Evolutionary conservation across 2,797 vertebrate species (phyloP).

Genomic region (Rhynchonycteris naso): DNA sequence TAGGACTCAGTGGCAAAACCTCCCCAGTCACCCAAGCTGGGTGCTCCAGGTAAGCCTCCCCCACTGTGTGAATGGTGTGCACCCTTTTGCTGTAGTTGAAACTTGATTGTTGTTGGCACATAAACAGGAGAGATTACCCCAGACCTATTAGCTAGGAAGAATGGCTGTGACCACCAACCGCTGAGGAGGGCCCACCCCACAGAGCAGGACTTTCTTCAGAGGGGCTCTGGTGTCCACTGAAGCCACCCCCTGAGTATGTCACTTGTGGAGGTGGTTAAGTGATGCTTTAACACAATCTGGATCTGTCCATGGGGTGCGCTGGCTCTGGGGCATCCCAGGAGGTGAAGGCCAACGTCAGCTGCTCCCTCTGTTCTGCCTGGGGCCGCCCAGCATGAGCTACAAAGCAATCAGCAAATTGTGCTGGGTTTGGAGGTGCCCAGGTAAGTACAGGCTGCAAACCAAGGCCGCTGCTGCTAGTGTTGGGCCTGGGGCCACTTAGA

Average conservation of each 20-base stretch:
- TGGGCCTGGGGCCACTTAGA: not conserved
- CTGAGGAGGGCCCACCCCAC: not conserved
- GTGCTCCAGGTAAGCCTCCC: not conserved
- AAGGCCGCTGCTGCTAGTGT: not conserved
- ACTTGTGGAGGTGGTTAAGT: not conserved
- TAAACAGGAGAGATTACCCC: not conserved
- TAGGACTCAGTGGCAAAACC: not conserved
- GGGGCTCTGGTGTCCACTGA: not conserved
- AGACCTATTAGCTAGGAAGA: not conserved
- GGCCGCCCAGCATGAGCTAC: not conserved
- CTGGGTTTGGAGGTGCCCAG: not conserved
- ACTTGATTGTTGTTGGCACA: not conserved
- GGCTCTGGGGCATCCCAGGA: not conserved
- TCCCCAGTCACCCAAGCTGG: not conserved
- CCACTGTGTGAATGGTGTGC: not conserved
- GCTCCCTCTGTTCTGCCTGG: not conserved
- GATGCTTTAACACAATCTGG: not conserved
- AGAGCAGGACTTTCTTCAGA: not conserved
- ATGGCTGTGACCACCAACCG: not conserved
- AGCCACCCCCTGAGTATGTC: not conserved
- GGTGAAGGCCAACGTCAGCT: not conserved
- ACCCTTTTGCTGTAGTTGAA: not conserved
- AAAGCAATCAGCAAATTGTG: not conserved
- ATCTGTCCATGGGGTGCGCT: not conserved
- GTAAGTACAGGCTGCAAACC: not conserved